Evolutionary conservation across 1,140 invertebrate genomes (phyloP), one percentile per base, ranked within the genome.

Genomic region (Choristoneura fumiferana): DNA sequence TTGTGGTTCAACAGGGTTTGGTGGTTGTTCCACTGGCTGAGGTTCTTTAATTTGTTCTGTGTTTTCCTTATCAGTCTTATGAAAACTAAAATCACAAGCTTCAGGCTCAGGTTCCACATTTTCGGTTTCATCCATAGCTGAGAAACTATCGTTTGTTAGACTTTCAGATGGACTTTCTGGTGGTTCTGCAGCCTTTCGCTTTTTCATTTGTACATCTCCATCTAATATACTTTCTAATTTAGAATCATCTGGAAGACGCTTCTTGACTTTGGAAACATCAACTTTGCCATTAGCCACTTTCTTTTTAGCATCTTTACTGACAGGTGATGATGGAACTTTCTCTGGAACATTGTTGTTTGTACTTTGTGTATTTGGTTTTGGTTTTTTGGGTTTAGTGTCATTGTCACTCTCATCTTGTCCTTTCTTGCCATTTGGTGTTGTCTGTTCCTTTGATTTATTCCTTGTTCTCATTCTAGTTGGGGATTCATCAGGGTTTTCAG

Each of bases 381-480:
- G 75, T 63, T 93, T 49, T 18, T 49, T 93, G 29, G 91, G 83
- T 76, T 82, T 90, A 58, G 67, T 65, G 61, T 89, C 90, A 74
- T 78, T 76, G 73, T 95, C 95, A 63, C 93, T 94, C 69, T 94
- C 94, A 73, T 94, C 93, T 74, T 93, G 93, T 69, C 90, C 91
- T 83, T 90, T 92, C 89, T 91, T 92, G 35, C 87, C 85, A 81
- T 91, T 92, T 57, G 91, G 88, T 76, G 92, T 92, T 80, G 91
- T 92, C 92, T 94, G 90, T 89, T 95, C 94, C 87, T 95, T 96
- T 18, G 93, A 90, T 87, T 96, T 95, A 71, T 96, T 97, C 67
- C 96, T 91, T 35, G 96, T 97, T 78, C 96, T 92, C 94, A 97
- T 96, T 84, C 96, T 93, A 78, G 95, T 95, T 45, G 95, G 94